Conservation (phyloP, 2,888 invertebrate species). For the Megaustenia siamemsis region DNA sequence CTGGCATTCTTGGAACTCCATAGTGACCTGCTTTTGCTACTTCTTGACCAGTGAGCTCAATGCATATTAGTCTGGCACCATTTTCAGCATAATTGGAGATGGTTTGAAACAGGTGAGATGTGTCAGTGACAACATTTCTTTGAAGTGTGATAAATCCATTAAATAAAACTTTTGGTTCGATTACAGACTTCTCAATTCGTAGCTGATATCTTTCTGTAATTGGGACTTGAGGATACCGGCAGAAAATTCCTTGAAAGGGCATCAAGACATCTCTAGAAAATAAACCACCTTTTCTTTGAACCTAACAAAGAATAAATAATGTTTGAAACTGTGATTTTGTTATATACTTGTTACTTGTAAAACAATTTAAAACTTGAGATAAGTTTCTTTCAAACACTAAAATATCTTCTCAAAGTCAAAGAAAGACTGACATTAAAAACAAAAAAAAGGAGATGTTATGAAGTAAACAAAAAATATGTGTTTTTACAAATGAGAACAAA, state of each 20-base stretch:
- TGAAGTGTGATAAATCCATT: conserved; percentile 30
- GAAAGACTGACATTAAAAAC: too few species aligned
- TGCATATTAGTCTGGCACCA: conserved; percentile 67
- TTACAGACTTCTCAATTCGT: conserved; percentile 68
- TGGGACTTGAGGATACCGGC: conserved; percentile 61
- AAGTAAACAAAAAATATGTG: too few species aligned
- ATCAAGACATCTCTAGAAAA: conserved; percentile 26
- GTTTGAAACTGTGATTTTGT: too few species aligned
- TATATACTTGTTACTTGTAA: too few species aligned
- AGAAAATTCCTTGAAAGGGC: conserved; percentile 68
- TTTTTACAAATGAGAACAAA: too few species aligned
- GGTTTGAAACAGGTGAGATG: conserved; percentile 64
- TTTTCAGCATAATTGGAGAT: conserved; percentile 63
- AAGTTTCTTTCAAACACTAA: too few species aligned
- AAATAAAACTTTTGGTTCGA: conserved; percentile 41
- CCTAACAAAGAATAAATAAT: neutral
- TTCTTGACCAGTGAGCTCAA: conserved; percentile 67
- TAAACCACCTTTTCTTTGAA: conserved; percentile 30
- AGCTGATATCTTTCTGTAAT: conserved; percentile 65
- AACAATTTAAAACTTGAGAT: too few species aligned
- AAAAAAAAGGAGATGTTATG: too few species aligned
- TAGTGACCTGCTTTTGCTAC: neutral
- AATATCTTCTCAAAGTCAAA: too few species aligned
- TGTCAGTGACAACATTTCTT: conserved; percentile 49
- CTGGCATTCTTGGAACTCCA: neutral